phyloP scores from a whole-genome alignment of 2,888 invertebrate species.

The Agapostemon virescens region DNA sequence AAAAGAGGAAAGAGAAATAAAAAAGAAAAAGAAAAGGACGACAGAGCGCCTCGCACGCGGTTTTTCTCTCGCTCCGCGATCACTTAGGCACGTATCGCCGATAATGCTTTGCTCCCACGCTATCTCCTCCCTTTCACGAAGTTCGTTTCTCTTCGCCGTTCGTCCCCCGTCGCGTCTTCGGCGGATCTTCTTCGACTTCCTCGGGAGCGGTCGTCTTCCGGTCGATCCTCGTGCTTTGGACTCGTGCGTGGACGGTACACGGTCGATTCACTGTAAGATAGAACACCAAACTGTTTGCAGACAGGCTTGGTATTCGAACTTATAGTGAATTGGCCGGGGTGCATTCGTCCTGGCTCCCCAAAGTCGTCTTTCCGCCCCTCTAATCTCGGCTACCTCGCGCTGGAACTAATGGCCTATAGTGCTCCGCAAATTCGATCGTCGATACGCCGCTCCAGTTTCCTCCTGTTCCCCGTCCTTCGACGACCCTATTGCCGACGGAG shows the following conservation, averaged over 20 bases:
- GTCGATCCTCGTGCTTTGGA: background rate
- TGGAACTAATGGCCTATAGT: constrained; percentile 51
- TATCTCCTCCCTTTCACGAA: background rate
- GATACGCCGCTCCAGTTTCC: constrained; percentile 37
- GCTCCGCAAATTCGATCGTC: constrained; percentile 48
- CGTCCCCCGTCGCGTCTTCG: constrained; percentile 18
- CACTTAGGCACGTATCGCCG: constrained; percentile 69
- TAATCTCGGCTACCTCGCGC: constrained; percentile 25
- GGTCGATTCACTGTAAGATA: constrained; percentile 96
- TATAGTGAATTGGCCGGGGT: constrained; percentile 89
- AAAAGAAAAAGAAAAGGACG: background rate
- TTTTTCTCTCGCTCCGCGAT: constrained; percentile 54
- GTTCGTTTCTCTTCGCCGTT: background rate
- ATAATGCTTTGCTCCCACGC: constrained; percentile 55
- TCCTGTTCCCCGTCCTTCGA: background rate
- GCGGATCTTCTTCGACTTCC: constrained; percentile 24
- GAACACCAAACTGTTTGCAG: constrained; percentile 93
- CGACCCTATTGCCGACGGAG: background rate
- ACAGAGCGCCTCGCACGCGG: constrained; percentile 19
- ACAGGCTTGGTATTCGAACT: constrained; percentile 95
- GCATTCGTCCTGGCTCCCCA: constrained; percentile 39
- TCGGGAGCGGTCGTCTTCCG: background rate
- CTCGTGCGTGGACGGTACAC: constrained; percentile 65
- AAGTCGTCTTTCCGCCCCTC: constrained; percentile 21
- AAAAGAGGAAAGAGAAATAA: background rate